Evolutionary conservation across 1,140 invertebrate genomes (phyloP).

Genomic region (Mesaphorura yosii): DNA sequence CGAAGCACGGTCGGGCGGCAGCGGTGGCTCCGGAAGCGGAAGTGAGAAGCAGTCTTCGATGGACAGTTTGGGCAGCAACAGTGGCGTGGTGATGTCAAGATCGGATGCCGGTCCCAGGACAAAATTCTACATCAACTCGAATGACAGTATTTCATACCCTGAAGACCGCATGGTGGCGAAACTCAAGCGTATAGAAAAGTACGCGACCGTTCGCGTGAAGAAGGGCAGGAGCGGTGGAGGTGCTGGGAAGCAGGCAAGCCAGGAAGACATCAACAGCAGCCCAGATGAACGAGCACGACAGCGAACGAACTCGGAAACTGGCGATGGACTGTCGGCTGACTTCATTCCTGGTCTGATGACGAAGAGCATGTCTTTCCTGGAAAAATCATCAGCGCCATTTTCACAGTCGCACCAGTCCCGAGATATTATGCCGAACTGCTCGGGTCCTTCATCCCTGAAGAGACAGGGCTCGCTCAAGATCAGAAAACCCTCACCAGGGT

Average conservation of each 20-base stretch:
- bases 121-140: constrained; percentile 9
- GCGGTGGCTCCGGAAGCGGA: constrained; percentile 18
- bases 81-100: constrained; percentile 15
- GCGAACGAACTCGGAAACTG: not conserved
- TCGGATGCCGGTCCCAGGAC: constrained; percentile 21
- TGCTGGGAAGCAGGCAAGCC: not conserved
- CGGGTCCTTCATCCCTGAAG: constrained; percentile 4
- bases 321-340: not conserved
- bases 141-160: not conserved
- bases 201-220: constrained; percentile 22
- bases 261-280: no score
- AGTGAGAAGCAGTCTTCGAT: constrained; percentile 28
- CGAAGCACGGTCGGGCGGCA: constrained; percentile 15
- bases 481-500: constrained; percentile 8
- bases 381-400: no score
- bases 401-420: no score
- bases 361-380: constrained; percentile 28
- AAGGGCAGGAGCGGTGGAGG: constrained; percentile 2
- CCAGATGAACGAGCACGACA: no score
- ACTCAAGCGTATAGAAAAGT: constrained; percentile 26
- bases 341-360: constrained; percentile 16
- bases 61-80: constrained; percentile 25
- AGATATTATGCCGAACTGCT: not conserved
- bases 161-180: constrained; percentile 16
- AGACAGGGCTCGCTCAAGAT: constrained; percentile 22